Conservation (phyloP, 2,797 vertebrate genomes). For the Buphagus erythrorhynchus region DNA sequence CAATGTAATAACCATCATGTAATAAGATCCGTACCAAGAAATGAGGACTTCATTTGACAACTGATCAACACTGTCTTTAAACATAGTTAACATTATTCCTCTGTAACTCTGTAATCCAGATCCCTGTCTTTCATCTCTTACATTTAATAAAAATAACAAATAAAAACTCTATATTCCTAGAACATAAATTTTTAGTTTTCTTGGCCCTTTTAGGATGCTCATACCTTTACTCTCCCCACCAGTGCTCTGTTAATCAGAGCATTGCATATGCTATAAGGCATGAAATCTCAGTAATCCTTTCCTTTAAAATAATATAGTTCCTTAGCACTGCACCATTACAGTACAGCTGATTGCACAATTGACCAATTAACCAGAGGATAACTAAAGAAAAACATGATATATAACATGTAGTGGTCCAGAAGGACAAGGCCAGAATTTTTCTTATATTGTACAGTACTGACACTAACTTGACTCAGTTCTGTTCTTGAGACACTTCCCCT, state of each 20-base stretch:
- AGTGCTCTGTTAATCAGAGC: neutral
- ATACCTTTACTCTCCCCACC: neutral
- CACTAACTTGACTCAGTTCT: neutral
- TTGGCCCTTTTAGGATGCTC: neutral
- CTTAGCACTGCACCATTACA: neutral
- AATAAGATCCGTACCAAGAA: conserved; percentile 19
- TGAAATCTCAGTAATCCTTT: neutral
- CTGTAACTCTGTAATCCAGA: neutral
- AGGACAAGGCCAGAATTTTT: neutral
- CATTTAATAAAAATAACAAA: neutral
- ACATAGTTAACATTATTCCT: neutral
- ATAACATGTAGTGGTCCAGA: neutral
- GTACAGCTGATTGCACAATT: neutral
- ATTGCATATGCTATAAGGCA: neutral
- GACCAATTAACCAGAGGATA: neutral
- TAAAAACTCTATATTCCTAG: neutral
- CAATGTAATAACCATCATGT: neutral
- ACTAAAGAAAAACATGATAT: neutral
- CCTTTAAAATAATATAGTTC: neutral
- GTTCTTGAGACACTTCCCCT: neutral
- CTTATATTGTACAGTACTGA: neutral
- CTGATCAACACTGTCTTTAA: neutral
- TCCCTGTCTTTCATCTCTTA: neutral
- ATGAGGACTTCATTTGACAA: neutral
- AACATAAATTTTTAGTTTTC: neutral